phyloP scores from a whole-genome alignment of 2,797 vertebrate species.

The Buceros bicornis region DNA sequence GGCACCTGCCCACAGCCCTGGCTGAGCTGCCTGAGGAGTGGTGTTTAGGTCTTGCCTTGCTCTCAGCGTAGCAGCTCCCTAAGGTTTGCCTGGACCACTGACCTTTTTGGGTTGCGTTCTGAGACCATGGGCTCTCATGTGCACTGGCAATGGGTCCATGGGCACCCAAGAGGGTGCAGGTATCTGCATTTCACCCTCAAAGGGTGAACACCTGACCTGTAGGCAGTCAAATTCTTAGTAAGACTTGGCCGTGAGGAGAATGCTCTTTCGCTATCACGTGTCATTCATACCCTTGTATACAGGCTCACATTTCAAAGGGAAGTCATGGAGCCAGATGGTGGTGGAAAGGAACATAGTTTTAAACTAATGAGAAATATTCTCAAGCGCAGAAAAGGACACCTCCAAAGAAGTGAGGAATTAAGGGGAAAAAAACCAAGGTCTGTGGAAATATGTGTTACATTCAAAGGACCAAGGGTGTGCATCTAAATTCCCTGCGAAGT shows the following conservation, averaged over 20 bases:
- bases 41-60: background rate
- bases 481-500: constrained; percentile 11
- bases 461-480: background rate
- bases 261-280: background rate
- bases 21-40: background rate
- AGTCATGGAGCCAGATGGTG: background rate
- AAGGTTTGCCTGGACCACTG: background rate
- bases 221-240: background rate
- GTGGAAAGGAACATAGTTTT: background rate
- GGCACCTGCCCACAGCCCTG: background rate
- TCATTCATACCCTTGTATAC: background rate
- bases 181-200: background rate
- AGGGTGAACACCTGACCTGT: background rate
- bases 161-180: background rate
- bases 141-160: background rate
- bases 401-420: constrained; percentile 8
- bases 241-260: background rate
- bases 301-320: background rate
- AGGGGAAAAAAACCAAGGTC: background rate
- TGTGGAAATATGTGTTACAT: background rate
- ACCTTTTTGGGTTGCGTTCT: background rate
- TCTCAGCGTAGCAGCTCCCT: background rate
- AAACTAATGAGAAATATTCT: background rate
- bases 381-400: background rate
- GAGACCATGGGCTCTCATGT: fast-evolving